Base-by-base conservation (phyloP, 2,113 vertebrate genomes). In the Hirundichthys speculiger region DNA sequence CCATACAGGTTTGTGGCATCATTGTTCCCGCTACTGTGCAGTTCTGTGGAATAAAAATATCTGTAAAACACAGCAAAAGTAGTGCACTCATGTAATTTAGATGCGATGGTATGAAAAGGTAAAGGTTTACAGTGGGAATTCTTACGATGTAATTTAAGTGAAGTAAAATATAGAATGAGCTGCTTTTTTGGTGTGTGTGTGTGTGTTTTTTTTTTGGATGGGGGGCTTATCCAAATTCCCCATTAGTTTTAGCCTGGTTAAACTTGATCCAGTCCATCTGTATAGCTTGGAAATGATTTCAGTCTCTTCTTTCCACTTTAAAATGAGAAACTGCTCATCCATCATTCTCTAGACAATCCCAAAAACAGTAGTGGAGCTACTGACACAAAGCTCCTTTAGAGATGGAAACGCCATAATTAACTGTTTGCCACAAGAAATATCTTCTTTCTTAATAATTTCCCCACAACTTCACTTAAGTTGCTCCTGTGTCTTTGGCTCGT, bases 281-380 rank as follows among this genome's bases (percentile, higher is more conserved):
- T 18, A 24, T 16, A 50, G 21, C 38, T 30, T 50, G 21, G 60
- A 13, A 60, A 68, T 64, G 41, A 52, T 64, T 53, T 51, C 6
- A 15, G n/a, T 22, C 52, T 62, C 45, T 21, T 27, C 49, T 57
- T 46, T 52, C 45, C 21, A 64, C 48, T 47, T 45, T 11, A 41
- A 55, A 73, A 71, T 61, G 43, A 63, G n/a, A 30, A 71, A 70
- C 54, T 2, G 20, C 25, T 79, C 1, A 30, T 18, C 34, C 13
- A 40, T 68, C 41, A 38, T 68, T 73, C 60, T 24, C 5, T 15
- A 0, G 25, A 60, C 51, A 55, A 56, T 38, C 12, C 47, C 40
- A 69, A 52, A 59, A 39, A 63, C 3, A 6, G 66, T 71, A 59
- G 65, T 73, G 24, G 15, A 61, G 47, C n/a, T n/a, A n/a, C n/a